Percentiles rank a stretch among this genome's conserved stretches.
Evolutionary conservation across 2,113 vertebrate species (phyloP).

Genomic region (Aphelocoma coerulescens): DNA sequence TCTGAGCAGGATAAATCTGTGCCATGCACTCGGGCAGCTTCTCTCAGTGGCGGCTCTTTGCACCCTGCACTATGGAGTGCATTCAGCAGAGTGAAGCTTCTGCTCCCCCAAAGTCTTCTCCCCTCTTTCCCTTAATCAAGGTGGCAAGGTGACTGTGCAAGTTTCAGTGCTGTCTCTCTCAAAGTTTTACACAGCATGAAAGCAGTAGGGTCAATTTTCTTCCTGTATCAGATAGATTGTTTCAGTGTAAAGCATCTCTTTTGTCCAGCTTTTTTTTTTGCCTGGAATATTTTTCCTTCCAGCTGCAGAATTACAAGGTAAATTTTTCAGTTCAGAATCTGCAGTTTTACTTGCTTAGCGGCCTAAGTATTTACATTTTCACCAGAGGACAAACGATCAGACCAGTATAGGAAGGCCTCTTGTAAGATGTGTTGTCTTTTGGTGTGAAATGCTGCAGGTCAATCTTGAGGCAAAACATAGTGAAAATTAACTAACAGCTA

Average conservation of each 20-base stretch:
- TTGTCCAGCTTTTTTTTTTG: not conserved
- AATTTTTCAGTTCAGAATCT: not conserved
- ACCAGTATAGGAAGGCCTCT: not conserved
- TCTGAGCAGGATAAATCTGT: not conserved
- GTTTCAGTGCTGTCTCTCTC: not conserved
- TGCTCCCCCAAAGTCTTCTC: not conserved
- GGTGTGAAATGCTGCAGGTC: not conserved
- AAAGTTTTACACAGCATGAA: not conserved
- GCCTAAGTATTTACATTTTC: not conserved
- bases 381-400: not conserved
- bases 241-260: not conserved
- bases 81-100: not conserved
- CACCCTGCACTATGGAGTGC: fast-evolving
- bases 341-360: not conserved
- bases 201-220: not conserved
- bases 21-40: fast-evolving
- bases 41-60: not conserved
- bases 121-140: not conserved
- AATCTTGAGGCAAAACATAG: not conserved
- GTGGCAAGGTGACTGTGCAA: not conserved
- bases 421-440: not conserved
- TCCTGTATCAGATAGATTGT: not conserved
- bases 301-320: not conserved
- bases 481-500: not conserved
- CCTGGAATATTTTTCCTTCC: not conserved